Evolutionary conservation across 2,888 invertebrate species (phyloP).

Genomic region (Leptothorax acervorum): DNA sequence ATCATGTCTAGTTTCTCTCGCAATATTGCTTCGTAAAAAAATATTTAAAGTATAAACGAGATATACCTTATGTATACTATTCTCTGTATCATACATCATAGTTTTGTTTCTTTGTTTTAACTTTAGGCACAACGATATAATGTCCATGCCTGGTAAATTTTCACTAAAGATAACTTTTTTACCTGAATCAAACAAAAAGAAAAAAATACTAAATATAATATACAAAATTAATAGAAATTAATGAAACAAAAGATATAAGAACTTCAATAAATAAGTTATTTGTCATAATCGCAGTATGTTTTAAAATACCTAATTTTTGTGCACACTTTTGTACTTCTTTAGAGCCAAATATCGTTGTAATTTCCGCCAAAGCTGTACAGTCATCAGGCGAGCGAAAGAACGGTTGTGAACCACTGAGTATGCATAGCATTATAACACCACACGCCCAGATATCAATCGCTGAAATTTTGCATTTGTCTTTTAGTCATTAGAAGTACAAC

Average conservation of each 20-base stretch:
- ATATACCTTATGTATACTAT: constrained; percentile 76
- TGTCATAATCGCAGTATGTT: background rate
- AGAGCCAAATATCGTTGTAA: constrained; percentile 92
- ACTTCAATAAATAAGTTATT: constrained; percentile 23
- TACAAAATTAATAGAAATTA: constrained; percentile 51
- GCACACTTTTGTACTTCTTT: constrained; percentile 90
- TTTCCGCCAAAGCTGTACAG: constrained; percentile 92
- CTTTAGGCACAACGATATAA: constrained; percentile 81
- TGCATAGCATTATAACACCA: constrained; percentile 93
- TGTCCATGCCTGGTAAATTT: constrained; percentile 86
- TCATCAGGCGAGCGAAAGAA: constrained; percentile 94
- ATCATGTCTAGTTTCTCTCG: background rate
- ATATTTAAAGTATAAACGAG: constrained; percentile 58
- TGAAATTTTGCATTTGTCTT: constrained; percentile 78
- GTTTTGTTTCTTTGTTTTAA: constrained; percentile 78
- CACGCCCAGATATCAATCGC: constrained; percentile 96
- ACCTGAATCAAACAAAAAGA: constrained; percentile 81
- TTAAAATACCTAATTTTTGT: constrained; percentile 88
- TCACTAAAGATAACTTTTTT: constrained; percentile 87
- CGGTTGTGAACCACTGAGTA: constrained; percentile 93
- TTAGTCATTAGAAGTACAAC: constrained; percentile 13
- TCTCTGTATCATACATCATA: constrained; percentile 59
- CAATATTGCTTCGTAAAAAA: constrained; percentile 22
- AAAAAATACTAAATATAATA: constrained; percentile 54
- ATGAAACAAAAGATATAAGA: constrained; percentile 30